Percentiles rank a stretch among this genome's conserved stretches.
Conservation (phyloP, 2,888 invertebrate genomes). For the Pterostichus niger region DNA sequence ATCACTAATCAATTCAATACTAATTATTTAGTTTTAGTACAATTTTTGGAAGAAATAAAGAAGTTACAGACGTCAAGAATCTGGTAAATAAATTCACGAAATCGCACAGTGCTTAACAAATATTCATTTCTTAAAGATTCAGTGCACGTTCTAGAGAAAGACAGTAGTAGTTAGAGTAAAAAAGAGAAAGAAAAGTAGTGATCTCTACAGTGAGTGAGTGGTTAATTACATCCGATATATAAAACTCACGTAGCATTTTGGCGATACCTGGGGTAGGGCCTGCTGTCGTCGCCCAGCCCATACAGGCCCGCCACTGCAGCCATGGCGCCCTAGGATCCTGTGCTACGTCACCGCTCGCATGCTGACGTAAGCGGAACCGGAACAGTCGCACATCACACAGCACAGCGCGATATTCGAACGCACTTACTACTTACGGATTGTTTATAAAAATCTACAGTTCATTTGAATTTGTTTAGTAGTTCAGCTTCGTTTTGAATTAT, state of each 20-base stretch:
- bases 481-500: not conserved
- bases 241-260: conserved; percentile 66
- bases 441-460: conserved; percentile 14
- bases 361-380: conserved; percentile 35
- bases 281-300: conserved; percentile 87
- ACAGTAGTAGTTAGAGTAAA: conserved; percentile 7
- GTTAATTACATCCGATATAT: conserved; percentile 56
- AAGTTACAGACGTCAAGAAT: not conserved
- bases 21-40: not conserved
- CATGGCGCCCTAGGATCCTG: conserved; percentile 76
- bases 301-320: conserved; percentile 90
- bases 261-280: conserved; percentile 75
- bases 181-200: conserved; percentile 40
- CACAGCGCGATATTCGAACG: conserved; percentile 13
- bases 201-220: conserved; percentile 50
- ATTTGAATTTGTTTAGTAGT: conserved; percentile 30
- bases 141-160: conserved; percentile 55
- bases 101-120: conserved; percentile 8
- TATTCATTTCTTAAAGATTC: conserved; percentile 5
- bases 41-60: not conserved
- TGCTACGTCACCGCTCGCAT: conserved; percentile 53
- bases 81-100: not conserved
- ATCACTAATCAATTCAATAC: no score
- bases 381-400: conserved; percentile 21
- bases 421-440: not conserved